Conservation (phyloP, 2,113 vertebrate genomes). For the Dromaius novaehollandiae region DNA sequence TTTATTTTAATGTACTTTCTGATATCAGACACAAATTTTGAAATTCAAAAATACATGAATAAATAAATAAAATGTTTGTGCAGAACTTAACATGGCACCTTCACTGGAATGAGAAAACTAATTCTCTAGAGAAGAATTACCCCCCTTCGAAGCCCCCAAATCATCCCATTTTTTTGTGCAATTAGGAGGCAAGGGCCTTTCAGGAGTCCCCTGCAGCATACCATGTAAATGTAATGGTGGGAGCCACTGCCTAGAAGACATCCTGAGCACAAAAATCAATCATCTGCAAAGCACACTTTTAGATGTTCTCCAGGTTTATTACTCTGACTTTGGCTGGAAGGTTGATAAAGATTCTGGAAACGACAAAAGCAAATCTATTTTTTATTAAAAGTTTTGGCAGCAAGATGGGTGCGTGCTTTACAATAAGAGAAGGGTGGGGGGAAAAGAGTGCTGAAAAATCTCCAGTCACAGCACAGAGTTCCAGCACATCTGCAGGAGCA, state of each 20-base stretch:
- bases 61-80: not conserved
- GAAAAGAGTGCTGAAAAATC: conserved; percentile 65
- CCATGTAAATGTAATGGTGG: not conserved
- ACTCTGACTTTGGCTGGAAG: conserved; percentile 56
- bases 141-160: not conserved
- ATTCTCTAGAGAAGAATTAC: not conserved
- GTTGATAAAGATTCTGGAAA: conserved; percentile 64
- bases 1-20: not conserved
- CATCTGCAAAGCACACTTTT: conserved; percentile 59
- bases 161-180: not conserved
- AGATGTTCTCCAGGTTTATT: conserved; percentile 54
- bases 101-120: not conserved
- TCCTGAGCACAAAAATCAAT: conserved; percentile 19
- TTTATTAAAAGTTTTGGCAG: conserved; percentile 63
- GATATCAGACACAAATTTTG: not conserved
- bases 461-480: conserved; percentile 69
- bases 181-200: not conserved
- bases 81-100: not conserved
- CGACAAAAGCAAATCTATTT: conserved; percentile 37
- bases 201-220: not conserved
- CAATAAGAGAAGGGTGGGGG: conserved; percentile 30
- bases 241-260: conserved; percentile 25
- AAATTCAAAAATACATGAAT: not conserved
- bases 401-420: conserved; percentile 42
- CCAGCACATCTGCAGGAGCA: conserved; percentile 79